Evolutionary conservation across 2,888 invertebrate genomes (phyloP).

Genomic region (Sphaeridia pumilis): DNA sequence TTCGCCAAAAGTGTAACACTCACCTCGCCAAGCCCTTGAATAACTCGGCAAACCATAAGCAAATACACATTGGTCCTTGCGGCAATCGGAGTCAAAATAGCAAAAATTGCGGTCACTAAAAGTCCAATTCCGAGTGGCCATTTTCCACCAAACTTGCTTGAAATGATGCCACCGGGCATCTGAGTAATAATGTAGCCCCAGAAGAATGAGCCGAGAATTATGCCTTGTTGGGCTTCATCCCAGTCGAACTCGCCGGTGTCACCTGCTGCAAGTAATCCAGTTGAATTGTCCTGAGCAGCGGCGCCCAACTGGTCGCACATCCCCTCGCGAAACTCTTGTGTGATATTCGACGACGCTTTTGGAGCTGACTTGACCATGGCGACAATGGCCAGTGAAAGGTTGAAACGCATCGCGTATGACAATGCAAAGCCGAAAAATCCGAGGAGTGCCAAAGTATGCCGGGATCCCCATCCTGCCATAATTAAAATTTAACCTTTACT

Average conservation of each 20-base stretch:
- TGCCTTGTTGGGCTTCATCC: constrained; percentile 22
- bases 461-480: constrained; percentile 30
- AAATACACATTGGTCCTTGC: constrained; percentile 60
- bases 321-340: too few relatives aligned
- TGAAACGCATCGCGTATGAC: constrained; percentile 35
- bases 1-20: neutral
- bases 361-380: constrained; percentile 4
- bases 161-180: constrained; percentile 67
- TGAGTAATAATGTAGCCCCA: constrained; percentile 76
- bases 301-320: too few relatives aligned
- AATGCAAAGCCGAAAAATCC: constrained; percentile 32
- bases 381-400: constrained; percentile 28
- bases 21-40: constrained; percentile 69
- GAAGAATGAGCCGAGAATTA: constrained; percentile 50
- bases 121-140: constrained; percentile 71
- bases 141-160: constrained; percentile 72
- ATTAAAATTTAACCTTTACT: too few relatives aligned
- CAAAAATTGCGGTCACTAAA: constrained; percentile 68
- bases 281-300: too few relatives aligned
- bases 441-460: constrained; percentile 29
- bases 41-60: constrained; percentile 57
- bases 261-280: too few relatives aligned
- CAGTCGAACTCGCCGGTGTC: constrained; percentile 18
- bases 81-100: constrained; percentile 64
- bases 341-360: too few relatives aligned